Evolutionary conservation across 2,888 invertebrate genomes (phyloP).

Genomic region (Clistopyga incitator): DNA sequence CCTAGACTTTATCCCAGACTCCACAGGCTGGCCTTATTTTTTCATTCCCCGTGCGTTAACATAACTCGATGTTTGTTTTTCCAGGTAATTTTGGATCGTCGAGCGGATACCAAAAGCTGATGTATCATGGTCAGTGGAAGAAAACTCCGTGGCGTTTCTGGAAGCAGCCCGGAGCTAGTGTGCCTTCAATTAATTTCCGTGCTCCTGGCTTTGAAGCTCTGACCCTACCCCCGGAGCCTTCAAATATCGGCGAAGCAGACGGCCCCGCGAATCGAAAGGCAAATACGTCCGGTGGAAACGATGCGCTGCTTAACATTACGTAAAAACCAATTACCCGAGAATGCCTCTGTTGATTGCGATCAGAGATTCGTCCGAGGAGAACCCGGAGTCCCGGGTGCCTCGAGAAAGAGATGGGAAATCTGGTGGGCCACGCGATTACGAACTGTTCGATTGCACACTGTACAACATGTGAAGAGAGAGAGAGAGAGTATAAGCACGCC

Average conservation of each 20-base stretch:
- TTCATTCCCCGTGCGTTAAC: neutral
- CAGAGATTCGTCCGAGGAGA: slow-evolving; percentile 65
- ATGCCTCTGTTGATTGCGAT: slow-evolving; percentile 81
- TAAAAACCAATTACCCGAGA: slow-evolving; percentile 83
- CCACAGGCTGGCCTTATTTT: too few species aligned
- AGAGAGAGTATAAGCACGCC: slow-evolving; percentile 13
- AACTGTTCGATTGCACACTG: slow-evolving; percentile 58
- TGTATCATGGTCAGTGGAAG: slow-evolving; percentile 25
- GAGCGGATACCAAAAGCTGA: slow-evolving; percentile 19
- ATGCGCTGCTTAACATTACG: slow-evolving; percentile 80
- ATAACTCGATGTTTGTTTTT: neutral
- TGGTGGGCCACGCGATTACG: slow-evolving; percentile 33
- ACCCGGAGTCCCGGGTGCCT: slow-evolving; percentile 37
- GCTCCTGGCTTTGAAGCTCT: slow-evolving; percentile 63
- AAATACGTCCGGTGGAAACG: slow-evolving; percentile 70
- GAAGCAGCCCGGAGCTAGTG: slow-evolving; percentile 61
- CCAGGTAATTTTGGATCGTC: slow-evolving; percentile 14
- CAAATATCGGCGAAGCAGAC: slow-evolving; percentile 54
- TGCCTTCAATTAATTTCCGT: slow-evolving; percentile 66
- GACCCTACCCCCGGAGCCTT: slow-evolving; percentile 36
- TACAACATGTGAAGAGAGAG: slow-evolving; percentile 32
- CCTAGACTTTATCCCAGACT: too few species aligned
- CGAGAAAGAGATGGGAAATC: slow-evolving; percentile 32
- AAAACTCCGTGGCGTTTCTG: slow-evolving; percentile 45
- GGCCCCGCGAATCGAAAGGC: slow-evolving; percentile 60